Base-by-base conservation (phyloP, 1,140 invertebrate species). In the Euwallacea fornicatus region DNA sequence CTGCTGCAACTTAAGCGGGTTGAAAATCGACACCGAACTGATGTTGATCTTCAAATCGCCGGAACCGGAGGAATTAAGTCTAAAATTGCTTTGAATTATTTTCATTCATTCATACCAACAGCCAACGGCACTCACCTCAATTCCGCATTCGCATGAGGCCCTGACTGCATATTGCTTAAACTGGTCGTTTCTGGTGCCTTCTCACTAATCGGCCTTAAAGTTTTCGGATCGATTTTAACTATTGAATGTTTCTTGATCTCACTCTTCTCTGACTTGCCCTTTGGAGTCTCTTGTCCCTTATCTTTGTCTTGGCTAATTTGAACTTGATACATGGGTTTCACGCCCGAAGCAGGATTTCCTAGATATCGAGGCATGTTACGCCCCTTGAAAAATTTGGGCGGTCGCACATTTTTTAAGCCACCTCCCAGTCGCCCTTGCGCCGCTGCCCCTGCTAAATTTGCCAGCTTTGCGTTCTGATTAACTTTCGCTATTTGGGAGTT, bases 201-300 rank as follows among this genome's bases (percentile, higher is more conserved):
- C 7, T 85, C 82, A 2, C 84, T 83, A 7, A 87, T 86, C 0
- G 87, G 86, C 55, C 84, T 84, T 6, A 88, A 72, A 0, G 86
- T 88, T 76, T 87, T 87, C 2, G 86, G 86, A 76, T 88, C 87
- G 53, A 88, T 86, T 75, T 88, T 88, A 65, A 86, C 86, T 76
- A 88, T 83, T 64, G 82, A 71, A 76, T 83, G 55, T 76, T 82
- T 74, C 68, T 80, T 69, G 69, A 76, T 71, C 61, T 80, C 55
- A 65, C 74, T 44, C 68, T 73, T 69, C 53, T 76, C 72, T 7
- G 62, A 46, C 54, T 76, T 76, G 7, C 44, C 10, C 42, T 70
- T 74, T 53, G 64, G 46, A 10, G 66, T 42, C 0, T 60, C 16
- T 13, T 71, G 65, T 2, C 43, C 15, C 42, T 82, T 80, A 7